Base-by-base conservation (phyloP, 1,140 invertebrate genomes). In the Mizuhopecten yessoensis region DNA sequence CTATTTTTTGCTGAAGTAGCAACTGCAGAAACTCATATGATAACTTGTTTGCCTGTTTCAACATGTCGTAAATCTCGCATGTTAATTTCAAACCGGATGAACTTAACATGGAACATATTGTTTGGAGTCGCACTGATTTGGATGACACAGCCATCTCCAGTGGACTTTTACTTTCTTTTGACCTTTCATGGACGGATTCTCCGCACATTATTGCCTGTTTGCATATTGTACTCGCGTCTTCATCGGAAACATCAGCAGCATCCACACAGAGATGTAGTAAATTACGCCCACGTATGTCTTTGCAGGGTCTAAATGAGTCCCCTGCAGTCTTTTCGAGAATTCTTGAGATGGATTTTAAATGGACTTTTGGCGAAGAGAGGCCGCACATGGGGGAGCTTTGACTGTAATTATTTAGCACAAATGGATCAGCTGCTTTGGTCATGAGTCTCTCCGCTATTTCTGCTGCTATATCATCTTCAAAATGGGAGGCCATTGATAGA, bases 11-110 rank as follows among this genome's bases (percentile, higher is more conserved):
- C n/a, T 75, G 3, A 5, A 29, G 11, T 75, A 75, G 29, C 2
- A 75, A n/a, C n/a, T 75, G 57, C n/a, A 75, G 23, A 3, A 75
- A 29, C 11, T 75, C 23, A n/a, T 75, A 75, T 29, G 57, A 75
- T 29, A 75, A 75, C 29, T 75, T 75, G 57, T 75, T 75, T 75
- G 57, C 23, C 17, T n/a, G 5, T 29, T 75, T 75, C 5, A 75
- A n/a, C 57, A 75, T n/a, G n/a, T 75, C 57, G 29, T 75, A 75
- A 29, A 75, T 75, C n/a, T n/a, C 57, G 57, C 57, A 75, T n/a
- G 57, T 75, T 7, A 75, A 29, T n/a, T 29, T 75, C 57, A 75
- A 29, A 29, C 57, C 57, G 29, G 57, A 75, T 3, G n/a, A 75
- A 29, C n/a, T 29, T 11, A 75, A n/a, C 57, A 75, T 75, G 57